These are phyloP conservation scores for Drosophila siamana DNA, from an alignment of 2,888 invertebrate genomes.

Conservation along the genomic window DNA sequence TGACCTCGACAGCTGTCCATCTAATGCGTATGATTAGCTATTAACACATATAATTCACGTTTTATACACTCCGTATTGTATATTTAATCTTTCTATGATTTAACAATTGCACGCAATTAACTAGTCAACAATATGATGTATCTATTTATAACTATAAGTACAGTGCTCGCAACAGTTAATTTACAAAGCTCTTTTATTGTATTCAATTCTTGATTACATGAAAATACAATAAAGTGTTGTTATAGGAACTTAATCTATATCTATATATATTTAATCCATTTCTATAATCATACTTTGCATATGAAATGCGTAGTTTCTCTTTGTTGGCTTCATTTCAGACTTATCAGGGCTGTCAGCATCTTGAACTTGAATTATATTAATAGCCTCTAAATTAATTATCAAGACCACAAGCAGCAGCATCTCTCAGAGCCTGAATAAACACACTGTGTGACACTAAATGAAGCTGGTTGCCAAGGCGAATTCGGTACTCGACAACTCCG, in stretches of 20 bases:
- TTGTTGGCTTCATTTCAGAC: not conserved
- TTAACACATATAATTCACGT: conserved; percentile 3
- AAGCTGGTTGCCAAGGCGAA: not conserved
- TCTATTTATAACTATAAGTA: not conserved
- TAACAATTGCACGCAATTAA: not conserved
- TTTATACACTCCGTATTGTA: not conserved
- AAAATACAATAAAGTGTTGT: too few species aligned
- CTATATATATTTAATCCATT: too few species aligned
- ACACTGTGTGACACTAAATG: conserved; percentile 7
- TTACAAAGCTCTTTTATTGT: not conserved
- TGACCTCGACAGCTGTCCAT: not conserved
- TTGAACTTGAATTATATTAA: not conserved
- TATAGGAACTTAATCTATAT: too few species aligned
- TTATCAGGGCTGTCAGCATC: not conserved
- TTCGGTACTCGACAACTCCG: too few species aligned
- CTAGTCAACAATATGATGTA: not conserved
- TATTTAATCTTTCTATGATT: not conserved
- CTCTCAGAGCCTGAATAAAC: not conserved
- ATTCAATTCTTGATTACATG: not conserved
- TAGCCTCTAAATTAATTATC: not conserved
- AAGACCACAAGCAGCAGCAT: not conserved
- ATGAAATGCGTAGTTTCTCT: not conserved
- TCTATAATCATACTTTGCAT: not conserved
- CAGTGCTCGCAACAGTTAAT: not conserved
- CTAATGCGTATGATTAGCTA: conserved; percentile 8